Conservation (phyloP, 37 sponge, comb jelly and placozoan species). For the Hormiphora californensis region DNA sequence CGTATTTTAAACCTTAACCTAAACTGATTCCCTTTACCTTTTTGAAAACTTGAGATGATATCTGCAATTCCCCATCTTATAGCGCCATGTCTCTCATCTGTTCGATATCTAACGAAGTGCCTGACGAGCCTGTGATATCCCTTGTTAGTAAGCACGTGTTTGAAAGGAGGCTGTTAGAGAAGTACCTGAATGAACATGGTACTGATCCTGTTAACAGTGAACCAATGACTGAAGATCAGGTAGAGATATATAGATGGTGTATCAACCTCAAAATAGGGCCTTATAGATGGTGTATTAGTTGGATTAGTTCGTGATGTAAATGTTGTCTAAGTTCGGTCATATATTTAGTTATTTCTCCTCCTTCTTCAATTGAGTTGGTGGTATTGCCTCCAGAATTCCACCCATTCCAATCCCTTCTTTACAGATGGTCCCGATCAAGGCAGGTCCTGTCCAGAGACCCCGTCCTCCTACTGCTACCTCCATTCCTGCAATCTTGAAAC, state of each 20-base stretch:
- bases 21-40: too few species aligned
- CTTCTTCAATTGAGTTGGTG: neutral
- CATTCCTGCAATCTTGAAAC: slow-evolving; percentile 96
- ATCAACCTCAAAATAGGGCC: neutral
- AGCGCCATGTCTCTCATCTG: slow-evolving; percentile 23
- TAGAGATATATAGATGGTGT: neutral
- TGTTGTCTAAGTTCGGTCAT: neutral
- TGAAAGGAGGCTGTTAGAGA: slow-evolving; percentile 81
- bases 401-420: neutral
- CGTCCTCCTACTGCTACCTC: slow-evolving; percentile 98
- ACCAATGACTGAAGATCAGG: slow-evolving; percentile 74
- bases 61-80: neutral
- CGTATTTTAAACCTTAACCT: too few species aligned
- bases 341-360: neutral
- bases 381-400: too few species aligned
- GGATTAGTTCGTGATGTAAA: neutral
- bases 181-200: slow-evolving; percentile 84
- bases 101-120: slow-evolving; percentile 85
- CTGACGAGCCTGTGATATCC: slow-evolving; percentile 94
- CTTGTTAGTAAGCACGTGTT: slow-evolving; percentile 84
- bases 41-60: too few species aligned
- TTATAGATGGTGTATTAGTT: neutral
- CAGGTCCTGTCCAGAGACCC: slow-evolving; percentile 76
- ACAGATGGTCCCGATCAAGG: slow-evolving; percentile 48
- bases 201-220: slow-evolving; percentile 92